Evolutionary conservation across 2,888 invertebrate genomes (phyloP).

Genomic region (Eupithecia pulchellata): DNA sequence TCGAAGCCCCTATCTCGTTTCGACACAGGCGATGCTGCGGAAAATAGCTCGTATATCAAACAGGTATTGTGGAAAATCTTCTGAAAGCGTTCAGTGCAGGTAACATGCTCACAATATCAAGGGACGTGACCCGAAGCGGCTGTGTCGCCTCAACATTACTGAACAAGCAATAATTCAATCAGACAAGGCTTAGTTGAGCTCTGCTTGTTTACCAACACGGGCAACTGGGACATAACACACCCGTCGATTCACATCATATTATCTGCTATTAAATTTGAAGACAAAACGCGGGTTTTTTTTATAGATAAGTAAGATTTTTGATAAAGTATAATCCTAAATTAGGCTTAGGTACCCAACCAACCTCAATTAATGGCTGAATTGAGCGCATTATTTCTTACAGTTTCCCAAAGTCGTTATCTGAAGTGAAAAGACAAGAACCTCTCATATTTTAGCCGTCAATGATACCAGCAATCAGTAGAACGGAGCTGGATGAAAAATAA

Average conservation of each 20-base stretch:
- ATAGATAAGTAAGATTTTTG: background rate
- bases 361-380: background rate
- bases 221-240: constrained; percentile 54
- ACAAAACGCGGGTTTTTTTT: background rate
- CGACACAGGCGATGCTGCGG: constrained; percentile 42
- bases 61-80: constrained; percentile 39
- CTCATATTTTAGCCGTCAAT: background rate
- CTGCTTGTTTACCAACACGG: constrained; percentile 75
- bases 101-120: constrained; percentile 56
- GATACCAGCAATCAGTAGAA: background rate
- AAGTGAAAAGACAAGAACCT: background rate
- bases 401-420: background rate
- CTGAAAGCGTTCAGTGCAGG: constrained; percentile 35
- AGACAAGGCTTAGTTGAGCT: constrained; percentile 70
- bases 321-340: background rate
- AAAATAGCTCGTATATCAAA: constrained; percentile 41
- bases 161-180: constrained; percentile 82
- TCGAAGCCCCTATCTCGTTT: constrained; percentile 42
- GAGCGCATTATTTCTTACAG: background rate
- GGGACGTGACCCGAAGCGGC: constrained; percentile 64
- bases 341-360: background rate
- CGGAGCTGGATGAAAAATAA: constrained; percentile 12
- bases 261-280: background rate
- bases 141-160: constrained; percentile 63
- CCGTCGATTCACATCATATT: constrained; percentile 44